Base-by-base conservation (phyloP, 1,140 invertebrate species). In the Pemphigus obesinymphae region DNA sequence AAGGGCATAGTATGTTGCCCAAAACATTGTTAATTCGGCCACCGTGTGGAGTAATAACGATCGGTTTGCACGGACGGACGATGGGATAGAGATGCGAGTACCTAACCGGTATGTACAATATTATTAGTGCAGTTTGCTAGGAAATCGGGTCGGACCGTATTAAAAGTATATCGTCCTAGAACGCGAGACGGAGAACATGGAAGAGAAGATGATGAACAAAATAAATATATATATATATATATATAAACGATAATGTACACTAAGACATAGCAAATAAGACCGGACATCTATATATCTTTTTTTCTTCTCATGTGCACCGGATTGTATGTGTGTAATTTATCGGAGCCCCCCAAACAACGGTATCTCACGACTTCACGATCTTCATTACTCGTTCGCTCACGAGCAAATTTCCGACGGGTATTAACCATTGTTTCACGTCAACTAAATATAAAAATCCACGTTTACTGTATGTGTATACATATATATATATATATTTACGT, bases 321-420 rank as follows among this genome's bases (percentile, higher is more conserved):
- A 20, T 45, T 3, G 37, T 70, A 23, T 37, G 75, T 80, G 53
- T 78, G 73, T 80, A 80, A 80, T 80, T 80, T 80, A 80, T 80
- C 76, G 76, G 55, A 78, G 53, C 50, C 68, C 68, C 13, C 53
- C 75, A 40, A 78, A 78, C 76, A 61, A 63, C 76, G 55, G 76
- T 80, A 80, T 80, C 76, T 80, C 76, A 80, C 76, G 76, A 80
- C 76, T 80, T 80, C 55, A 63, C 76, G 76, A 80, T 80, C 55
- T 63, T 63, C 76, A 61, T 80, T 63, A 80, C 75, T 58, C 53
- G 53, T 53, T 78, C 53, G 75, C 75, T 80, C 76, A 80, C 76
- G 76, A 80, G 76, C 55, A n/a, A 78, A 78, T 78, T 78, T 78
- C 75, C 76, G 55, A 63, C 76, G 76, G 76, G 76, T 80, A 63